These are phyloP conservation scores for Eurytoma adleriae DNA, from an alignment of 2,888 invertebrate species.

Conservation along the genomic window DNA sequence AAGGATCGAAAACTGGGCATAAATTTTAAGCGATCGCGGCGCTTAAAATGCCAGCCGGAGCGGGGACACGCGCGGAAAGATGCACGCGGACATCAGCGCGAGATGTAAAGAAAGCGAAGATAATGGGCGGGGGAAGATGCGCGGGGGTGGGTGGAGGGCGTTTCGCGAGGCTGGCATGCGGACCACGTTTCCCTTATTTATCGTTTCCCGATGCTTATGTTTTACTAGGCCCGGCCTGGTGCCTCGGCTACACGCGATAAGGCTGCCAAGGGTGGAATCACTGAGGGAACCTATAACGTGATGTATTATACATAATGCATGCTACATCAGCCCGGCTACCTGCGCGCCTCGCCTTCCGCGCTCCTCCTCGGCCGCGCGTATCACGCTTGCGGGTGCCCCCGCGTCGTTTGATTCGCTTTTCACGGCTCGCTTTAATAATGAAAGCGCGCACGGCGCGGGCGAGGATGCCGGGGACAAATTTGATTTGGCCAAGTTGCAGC, in stretches of 20 bases:
- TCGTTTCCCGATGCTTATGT: slow-evolving; percentile 76
- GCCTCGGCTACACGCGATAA: slow-evolving; percentile 69
- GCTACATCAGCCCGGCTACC: slow-evolving; percentile 63
- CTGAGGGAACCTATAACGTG: slow-evolving; percentile 76
- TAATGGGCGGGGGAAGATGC: slow-evolving; percentile 30
- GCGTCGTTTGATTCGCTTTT: slow-evolving; percentile 56
- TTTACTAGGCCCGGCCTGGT: slow-evolving; percentile 72
- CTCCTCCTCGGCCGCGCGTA: slow-evolving; percentile 12
- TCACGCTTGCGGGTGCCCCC: neutral
- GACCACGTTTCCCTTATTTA: slow-evolving; percentile 76
- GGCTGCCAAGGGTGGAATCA: slow-evolving; percentile 74
- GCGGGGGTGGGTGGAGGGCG: neutral
- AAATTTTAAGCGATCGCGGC: slow-evolving; percentile 4
- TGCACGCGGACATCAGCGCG: slow-evolving; percentile 2
- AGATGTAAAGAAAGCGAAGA: slow-evolving; percentile 48
- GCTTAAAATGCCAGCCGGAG: neutral
- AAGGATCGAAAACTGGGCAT: neutral
- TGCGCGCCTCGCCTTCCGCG: slow-evolving; percentile 53
- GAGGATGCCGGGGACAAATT: slow-evolving; percentile 67
- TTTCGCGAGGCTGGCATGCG: slow-evolving; percentile 67
- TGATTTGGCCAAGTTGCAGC: slow-evolving; percentile 60
- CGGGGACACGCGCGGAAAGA: slow-evolving; percentile 9
- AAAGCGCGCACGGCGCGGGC: slow-evolving; percentile 56
- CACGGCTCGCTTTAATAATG: slow-evolving; percentile 67
- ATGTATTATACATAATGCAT: slow-evolving; percentile 77